Evolutionary conservation across 2,888 invertebrate species (phyloP), one percentile per base, ranked within the genome.

Genomic region (Drosophila leonis): DNA sequence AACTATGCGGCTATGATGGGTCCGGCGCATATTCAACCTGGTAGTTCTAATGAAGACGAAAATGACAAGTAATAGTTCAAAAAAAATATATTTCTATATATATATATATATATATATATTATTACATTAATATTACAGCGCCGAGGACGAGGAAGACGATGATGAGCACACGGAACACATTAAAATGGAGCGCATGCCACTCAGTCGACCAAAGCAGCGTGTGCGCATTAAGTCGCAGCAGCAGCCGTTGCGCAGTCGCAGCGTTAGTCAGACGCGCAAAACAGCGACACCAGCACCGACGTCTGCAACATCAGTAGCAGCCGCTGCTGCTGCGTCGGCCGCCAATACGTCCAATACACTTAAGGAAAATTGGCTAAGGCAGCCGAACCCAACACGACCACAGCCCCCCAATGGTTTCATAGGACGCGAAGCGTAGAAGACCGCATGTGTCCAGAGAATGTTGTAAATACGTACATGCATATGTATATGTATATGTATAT

Each of bases 401-500:
- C 91, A 90, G 56, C 92, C 92, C n/a, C 92, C 92, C n/a, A 92
- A 92, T 73, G 92, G 92, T 70, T 92, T 92, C 78, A 91, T 92
- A 51, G 92, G 92, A 44, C 90, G 90, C 65, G 92, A 92, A 80
- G 83, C 90, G 74, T 92, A 91, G 78, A 55, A 41, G 13, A 37
- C 24, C 55, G 66, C 61, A 63, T 71, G 61, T 31, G 63, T 61
- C 46, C 9, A 37, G 29, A 51, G 52, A 70, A 69, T 70, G 62
- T 70, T 75, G 66, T 82, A 77, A 79, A 77, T 77, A 75, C 39
- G n/a, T 35, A 54, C 57, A 61, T 52, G 39, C 51, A 57, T 35
- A 29, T 18, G n/a, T 56, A 39, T 56, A 13, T 46, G n/a, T 57
- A 42, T 42, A 67, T 56, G 31, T 60, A 63, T 42, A 67, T 56